phyloP scores from a whole-genome alignment of 2,888 invertebrate genomes.

The Thera britannica region DNA sequence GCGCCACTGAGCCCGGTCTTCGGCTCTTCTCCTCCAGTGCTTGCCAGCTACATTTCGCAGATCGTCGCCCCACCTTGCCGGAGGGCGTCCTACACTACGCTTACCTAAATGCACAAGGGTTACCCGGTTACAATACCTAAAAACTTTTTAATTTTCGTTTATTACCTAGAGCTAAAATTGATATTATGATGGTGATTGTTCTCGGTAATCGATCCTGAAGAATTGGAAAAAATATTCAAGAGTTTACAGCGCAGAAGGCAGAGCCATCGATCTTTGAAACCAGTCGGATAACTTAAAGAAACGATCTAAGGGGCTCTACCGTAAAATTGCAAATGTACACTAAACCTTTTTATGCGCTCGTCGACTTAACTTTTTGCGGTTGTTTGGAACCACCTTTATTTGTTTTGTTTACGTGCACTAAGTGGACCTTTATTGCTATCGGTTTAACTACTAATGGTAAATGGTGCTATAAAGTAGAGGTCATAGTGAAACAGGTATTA shows the following conservation, averaged over 20 bases:
- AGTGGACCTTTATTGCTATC: constrained; percentile 30
- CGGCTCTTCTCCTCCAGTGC: too few relatives aligned
- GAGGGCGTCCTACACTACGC: too few relatives aligned
- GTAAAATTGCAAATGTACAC: constrained; percentile 34
- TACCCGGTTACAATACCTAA: too few relatives aligned
- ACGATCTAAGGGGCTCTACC: constrained; percentile 21
- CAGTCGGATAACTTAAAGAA: constrained; percentile 5
- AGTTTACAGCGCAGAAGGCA: not conserved
- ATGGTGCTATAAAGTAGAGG: constrained; percentile 22
- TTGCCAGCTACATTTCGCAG: too few relatives aligned
- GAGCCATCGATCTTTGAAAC: not conserved
- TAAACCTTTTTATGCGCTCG: constrained; percentile 36
- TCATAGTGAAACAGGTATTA: constrained; percentile 5
- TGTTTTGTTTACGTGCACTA: constrained; percentile 26
- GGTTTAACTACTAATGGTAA: constrained; percentile 30
- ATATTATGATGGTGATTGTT: too few relatives aligned
- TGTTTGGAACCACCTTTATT: constrained; percentile 29
- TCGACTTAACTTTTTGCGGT: constrained; percentile 39
- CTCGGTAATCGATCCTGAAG: too few relatives aligned
- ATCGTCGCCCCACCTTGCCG: too few relatives aligned
- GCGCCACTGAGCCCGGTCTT: too few relatives aligned
- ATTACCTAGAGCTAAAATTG: too few relatives aligned
- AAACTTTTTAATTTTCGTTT: too few relatives aligned
- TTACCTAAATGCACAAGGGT: too few relatives aligned
- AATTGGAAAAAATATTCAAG: not conserved